Conservation (phyloP, 2,888 invertebrate genomes). For the Alcis repandata region DNA sequence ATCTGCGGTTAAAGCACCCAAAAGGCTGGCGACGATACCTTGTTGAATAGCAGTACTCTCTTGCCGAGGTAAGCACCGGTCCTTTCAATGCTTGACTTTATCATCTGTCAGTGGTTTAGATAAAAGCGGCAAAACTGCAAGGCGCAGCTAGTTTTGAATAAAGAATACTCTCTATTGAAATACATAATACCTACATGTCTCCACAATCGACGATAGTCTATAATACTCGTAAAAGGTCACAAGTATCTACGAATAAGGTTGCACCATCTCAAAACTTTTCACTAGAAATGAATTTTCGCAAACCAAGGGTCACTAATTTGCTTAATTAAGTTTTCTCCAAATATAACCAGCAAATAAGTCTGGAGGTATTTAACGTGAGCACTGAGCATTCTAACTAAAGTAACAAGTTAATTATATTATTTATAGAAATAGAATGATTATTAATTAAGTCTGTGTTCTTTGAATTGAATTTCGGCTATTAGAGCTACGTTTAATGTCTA, state of each 20-base stretch:
- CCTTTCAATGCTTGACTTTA: too few relatives aligned
- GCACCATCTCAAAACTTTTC: slow-evolving; percentile 5
- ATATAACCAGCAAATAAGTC: slow-evolving; percentile 9
- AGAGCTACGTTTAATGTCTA: too few relatives aligned
- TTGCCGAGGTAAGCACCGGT: too few relatives aligned
- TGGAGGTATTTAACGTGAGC: not conserved
- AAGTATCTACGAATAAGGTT: not conserved
- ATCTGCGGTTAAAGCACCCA: too few relatives aligned
- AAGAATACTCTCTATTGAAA: too few relatives aligned
- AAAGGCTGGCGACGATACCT: too few relatives aligned
- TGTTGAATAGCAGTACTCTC: too few relatives aligned
- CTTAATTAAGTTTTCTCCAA: slow-evolving; percentile 13
- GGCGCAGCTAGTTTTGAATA: too few relatives aligned
- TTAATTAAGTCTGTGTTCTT: slow-evolving; percentile 1
- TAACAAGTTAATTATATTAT: not conserved
- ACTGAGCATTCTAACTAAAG: slow-evolving; percentile 2
- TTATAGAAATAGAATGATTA: not conserved
- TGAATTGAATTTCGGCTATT: not conserved
- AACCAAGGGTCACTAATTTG: slow-evolving; percentile 9
- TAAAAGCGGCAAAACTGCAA: too few relatives aligned
- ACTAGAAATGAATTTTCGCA: not conserved
- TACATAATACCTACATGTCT: not conserved
- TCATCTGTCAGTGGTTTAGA: too few relatives aligned
- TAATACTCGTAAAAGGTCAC: not conserved
- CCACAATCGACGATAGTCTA: not conserved